phyloP scores from a whole-genome alignment of 1,140 invertebrate genomes.

The Elysia chlorotica region DNA sequence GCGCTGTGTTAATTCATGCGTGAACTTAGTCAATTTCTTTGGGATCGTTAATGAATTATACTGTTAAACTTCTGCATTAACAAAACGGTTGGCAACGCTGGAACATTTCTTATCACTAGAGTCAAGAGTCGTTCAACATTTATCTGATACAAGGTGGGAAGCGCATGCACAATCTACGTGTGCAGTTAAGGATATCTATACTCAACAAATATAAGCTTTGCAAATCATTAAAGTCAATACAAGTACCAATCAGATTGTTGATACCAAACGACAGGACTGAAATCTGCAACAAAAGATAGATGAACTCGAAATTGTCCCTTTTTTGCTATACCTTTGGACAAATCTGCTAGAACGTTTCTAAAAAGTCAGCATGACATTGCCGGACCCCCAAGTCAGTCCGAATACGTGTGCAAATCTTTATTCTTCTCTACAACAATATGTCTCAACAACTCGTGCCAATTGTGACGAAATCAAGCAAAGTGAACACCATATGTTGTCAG shows the following conservation, averaged over 20 bases:
- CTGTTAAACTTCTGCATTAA: background rate
- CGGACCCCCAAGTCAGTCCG: background rate
- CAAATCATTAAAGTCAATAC: background rate
- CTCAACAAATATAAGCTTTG: background rate
- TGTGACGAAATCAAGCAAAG: background rate
- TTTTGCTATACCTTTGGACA: background rate
- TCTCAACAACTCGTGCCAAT: background rate
- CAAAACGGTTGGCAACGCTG: background rate
- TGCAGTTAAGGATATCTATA: background rate
- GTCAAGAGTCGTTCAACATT: background rate
- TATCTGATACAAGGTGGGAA: background rate
- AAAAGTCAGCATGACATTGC: background rate
- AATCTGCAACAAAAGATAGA: background rate
- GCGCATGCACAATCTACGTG: background rate
- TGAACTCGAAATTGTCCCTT: background rate
- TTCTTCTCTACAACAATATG: background rate
- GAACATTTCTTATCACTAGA: background rate
- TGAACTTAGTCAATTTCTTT: background rate
- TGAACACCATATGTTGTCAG: background rate
- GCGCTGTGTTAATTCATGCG: background rate
- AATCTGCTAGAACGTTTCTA: background rate
- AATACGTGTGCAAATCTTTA: background rate
- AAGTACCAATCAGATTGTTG: background rate
- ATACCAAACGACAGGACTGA: background rate
- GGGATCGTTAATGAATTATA: background rate